Percentiles rank a stretch among this genome's conserved stretches.
Conservation (phyloP, 1,140 invertebrate genomes). For the Cecropterus lyciades region DNA sequence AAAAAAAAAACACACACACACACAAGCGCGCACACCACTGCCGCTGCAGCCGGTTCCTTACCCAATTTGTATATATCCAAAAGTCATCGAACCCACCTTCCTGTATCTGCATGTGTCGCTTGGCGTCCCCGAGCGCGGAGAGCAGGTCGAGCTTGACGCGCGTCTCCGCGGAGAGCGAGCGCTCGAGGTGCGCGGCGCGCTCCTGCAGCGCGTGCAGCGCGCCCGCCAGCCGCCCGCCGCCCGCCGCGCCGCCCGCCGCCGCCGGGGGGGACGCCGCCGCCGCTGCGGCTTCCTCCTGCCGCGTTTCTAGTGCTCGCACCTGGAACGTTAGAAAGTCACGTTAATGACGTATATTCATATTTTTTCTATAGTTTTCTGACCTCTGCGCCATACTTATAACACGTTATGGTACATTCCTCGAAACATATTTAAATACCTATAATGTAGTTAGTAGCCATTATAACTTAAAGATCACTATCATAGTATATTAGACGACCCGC, state of each 20-base stretch:
- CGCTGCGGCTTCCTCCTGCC: constrained; percentile 37
- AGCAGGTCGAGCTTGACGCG: constrained; percentile 98
- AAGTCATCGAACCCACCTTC: constrained; percentile 93
- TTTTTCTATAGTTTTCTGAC: too few relatives aligned
- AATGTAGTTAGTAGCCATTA: too few relatives aligned
- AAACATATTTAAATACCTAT: too few relatives aligned
- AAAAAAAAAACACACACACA: too few relatives aligned
- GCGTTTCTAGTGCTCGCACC: constrained; percentile 55
- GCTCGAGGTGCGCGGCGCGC: constrained; percentile 90
- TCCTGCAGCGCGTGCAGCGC: constrained; percentile 53
- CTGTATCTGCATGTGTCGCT: constrained; percentile 95
- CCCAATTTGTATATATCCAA: too few relatives aligned
- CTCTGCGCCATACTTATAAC: too few relatives aligned
- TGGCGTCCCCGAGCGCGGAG: constrained; percentile 97
- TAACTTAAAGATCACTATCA: too few relatives aligned
- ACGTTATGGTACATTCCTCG: too few relatives aligned
- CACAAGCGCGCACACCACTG: too few relatives aligned
- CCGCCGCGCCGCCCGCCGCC: constrained; percentile 22
- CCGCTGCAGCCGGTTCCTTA: too few relatives aligned
- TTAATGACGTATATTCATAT: too few relatives aligned
- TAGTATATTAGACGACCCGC: too few relatives aligned
- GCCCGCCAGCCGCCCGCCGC: constrained; percentile 38
- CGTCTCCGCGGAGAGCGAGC: constrained; percentile 97
- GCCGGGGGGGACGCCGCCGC: constrained; percentile 23
- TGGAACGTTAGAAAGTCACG: constrained; percentile 25